Evolutionary conservation across 1,140 invertebrate genomes (phyloP), one percentile per base, ranked within the genome.

Genomic region (Ctenoplectra terminalis): DNA sequence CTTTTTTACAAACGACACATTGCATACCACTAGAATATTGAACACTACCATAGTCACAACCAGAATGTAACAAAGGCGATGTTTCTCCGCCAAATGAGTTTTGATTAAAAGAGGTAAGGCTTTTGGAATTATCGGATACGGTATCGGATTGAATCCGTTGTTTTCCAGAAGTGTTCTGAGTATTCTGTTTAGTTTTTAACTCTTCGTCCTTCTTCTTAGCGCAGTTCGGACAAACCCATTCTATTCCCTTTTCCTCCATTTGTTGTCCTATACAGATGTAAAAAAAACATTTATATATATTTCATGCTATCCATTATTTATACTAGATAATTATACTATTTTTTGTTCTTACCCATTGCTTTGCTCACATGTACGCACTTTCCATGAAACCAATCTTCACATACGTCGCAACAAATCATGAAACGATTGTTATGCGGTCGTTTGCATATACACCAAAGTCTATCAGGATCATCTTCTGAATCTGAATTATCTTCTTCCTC

Each of bases 321-420:
- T 31, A 13, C 9, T n/a, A 48, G 23, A 54, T 9, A 26, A 34
- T 11, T 61, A 61, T 15, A 6, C 23, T 17, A 34, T 8, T 50
- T 63, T 50, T 20, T 13, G 1, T 8, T 20, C 89, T 94, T 93
- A 94, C 97, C 96, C 96, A 98, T 97, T 2, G 96, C 96, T 94
- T 98, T 98, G 23, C 98, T 98, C 8, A 99, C 96, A 81, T 98
- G 97, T 9, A 99, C 98, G 94, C 98, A 99, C 89, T 97, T 98
- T 11, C 98, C 98, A 93, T 99, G 99, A 91, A 98, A 99, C 98
- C 98, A 99, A 89, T 99, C 98, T 92, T 99, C 97, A 93, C 98
- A 99, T 1, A 95, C 95, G 93, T 99, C 99, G 92, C 99, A 99
- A 91, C 98, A 98, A 90, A 99, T 99, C 99, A 99, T 99, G 92